These are phyloP conservation scores for Phaenicophaeus curvirostris DNA, from an alignment of 2,797 vertebrate species.

Conservation along the genomic window DNA sequence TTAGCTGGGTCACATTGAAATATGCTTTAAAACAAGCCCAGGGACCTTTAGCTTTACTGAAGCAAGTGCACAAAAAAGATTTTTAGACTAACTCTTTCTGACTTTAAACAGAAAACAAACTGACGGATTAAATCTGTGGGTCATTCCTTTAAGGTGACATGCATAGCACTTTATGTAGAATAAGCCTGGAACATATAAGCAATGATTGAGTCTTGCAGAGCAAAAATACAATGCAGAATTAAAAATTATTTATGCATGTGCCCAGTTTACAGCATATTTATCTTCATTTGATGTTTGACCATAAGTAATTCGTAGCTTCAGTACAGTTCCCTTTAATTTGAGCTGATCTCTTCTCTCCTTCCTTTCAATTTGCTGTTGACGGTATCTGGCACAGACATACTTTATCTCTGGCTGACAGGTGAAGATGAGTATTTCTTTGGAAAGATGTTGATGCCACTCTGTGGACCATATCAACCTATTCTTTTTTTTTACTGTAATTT, in stretches of 20 bases:
- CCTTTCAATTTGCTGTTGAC: neutral
- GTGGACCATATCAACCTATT: neutral
- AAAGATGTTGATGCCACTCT: neutral
- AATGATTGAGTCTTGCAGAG: neutral
- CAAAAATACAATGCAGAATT: neutral
- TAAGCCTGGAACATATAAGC: neutral
- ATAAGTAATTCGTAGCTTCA: neutral
- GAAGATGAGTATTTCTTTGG: neutral
- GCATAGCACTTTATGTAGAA: constrained; percentile 2
- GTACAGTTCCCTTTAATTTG: neutral
- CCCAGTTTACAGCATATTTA: neutral
- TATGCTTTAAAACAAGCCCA: constrained; percentile 65
- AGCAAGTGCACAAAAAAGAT: constrained; percentile 1
- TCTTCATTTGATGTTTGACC: neutral
- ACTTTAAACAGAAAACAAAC: constrained; percentile 53
- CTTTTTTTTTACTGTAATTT: neutral
- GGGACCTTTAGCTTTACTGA: constrained; percentile 26
- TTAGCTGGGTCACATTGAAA: constrained; percentile 74
- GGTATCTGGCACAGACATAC: neutral
- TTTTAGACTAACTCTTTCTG: constrained; percentile 19
- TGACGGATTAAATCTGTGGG: constrained; percentile 22
- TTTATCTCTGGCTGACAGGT: neutral
- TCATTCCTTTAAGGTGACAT: constrained; percentile 20
- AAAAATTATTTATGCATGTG: neutral
- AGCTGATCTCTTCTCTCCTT: neutral